Evolutionary conservation across 1,140 invertebrate genomes (phyloP).

Genomic region (Drosophila novamexicana): DNA sequence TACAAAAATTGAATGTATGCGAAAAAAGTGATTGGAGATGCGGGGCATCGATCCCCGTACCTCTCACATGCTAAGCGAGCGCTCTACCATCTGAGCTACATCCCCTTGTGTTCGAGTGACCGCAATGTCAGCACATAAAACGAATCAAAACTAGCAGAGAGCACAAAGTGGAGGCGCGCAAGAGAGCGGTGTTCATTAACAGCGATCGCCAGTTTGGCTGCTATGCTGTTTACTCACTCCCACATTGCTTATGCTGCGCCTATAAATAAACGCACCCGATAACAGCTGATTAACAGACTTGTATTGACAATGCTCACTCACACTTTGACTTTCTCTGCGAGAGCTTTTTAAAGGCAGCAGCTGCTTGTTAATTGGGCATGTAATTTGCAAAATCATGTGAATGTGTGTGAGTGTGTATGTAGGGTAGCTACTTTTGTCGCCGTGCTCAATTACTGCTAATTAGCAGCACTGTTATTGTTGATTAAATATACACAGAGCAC

Average conservation of each 20-base stretch:
- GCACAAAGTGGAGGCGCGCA: background rate
- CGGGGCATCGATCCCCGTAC: constrained; percentile 92
- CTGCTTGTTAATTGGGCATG: constrained; percentile 60
- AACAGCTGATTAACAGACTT: constrained; percentile 36
- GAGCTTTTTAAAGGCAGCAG: constrained; percentile 23
- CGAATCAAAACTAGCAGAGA: constrained; percentile 18
- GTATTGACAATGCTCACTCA: background rate
- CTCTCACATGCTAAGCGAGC: constrained; percentile 94
- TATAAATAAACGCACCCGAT: constrained; percentile 35
- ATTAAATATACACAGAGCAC: constrained; percentile 48
- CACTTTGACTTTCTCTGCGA: constrained; percentile 7
- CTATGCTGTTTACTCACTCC: constrained; percentile 9
- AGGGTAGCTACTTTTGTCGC: constrained; percentile 39
- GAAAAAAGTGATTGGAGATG: constrained; percentile 84
- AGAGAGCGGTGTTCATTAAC: background rate
- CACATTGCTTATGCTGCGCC: constrained; percentile 17
- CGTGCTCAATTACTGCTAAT: constrained; percentile 74
- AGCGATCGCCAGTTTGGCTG: constrained; percentile 17
- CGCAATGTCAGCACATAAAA: background rate
- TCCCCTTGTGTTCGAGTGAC: constrained; percentile 43
- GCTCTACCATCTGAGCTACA: constrained; percentile 91
- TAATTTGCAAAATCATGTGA: constrained; percentile 41
- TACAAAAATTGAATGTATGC: background rate
- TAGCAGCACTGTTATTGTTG: constrained; percentile 64
- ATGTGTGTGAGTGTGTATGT: constrained; percentile 2